phyloP scores from a whole-genome alignment of 1,140 invertebrate species.

The Campoletis sonorensis region DNA sequence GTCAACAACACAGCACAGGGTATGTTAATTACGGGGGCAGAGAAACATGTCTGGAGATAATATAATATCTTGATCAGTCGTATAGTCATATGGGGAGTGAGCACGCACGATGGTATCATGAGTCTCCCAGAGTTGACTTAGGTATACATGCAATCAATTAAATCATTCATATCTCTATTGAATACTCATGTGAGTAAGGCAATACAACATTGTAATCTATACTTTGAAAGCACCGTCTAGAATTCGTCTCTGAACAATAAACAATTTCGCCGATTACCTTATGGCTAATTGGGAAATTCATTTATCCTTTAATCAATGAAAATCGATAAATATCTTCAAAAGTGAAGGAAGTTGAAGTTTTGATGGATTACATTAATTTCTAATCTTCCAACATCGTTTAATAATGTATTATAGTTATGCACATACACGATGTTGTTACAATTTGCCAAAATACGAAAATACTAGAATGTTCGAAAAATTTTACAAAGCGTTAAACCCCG shows the following conservation, averaged over 20 bases:
- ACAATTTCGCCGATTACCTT: neutral
- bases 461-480: no score
- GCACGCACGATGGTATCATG: neutral
- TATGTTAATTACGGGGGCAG: conserved; percentile 22
- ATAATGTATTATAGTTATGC: no score
- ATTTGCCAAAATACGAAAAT: no score
- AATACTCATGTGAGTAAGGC: neutral
- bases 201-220: neutral
- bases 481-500: no score
- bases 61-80: conserved; percentile 37
- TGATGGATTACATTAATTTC: no score
- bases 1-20: neutral
- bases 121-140: conserved; percentile 15
- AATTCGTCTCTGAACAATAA: neutral
- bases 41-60: conserved; percentile 34
- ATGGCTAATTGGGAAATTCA: no score
- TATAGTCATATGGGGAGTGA: neutral
- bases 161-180: neutral
- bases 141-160: conserved; percentile 12
- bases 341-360: no score
- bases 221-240: neutral
- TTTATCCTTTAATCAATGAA: no score
- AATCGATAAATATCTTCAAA: no score
- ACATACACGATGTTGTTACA: no score
- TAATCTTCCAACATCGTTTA: no score